Evolutionary conservation across 2,113 vertebrate genomes (phyloP).

Genomic region (Arenaria interpres): DNA sequence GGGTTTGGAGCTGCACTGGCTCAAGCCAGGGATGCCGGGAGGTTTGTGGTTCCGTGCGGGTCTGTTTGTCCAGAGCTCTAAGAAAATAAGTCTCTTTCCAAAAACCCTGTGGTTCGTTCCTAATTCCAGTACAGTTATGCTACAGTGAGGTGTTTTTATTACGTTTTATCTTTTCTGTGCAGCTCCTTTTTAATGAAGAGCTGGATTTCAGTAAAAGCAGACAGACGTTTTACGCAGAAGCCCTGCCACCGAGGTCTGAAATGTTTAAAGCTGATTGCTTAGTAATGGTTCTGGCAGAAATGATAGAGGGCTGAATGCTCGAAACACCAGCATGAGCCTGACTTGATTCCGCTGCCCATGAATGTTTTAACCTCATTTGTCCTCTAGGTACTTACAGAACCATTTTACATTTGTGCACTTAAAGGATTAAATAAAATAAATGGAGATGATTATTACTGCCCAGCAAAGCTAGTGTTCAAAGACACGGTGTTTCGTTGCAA

Average conservation of each 20-base stretch:
- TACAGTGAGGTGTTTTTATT: neutral
- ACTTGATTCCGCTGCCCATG: slow-evolving; percentile 16
- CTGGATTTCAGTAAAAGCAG: neutral
- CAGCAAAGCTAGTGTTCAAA: slow-evolving; percentile 8
- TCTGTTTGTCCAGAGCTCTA: neutral
- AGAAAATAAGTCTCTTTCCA: fast-evolving
- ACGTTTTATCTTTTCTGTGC: neutral
- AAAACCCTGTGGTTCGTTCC: neutral
- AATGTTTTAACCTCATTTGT: slow-evolving; percentile 71
- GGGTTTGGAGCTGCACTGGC: neutral
- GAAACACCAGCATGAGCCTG: neutral
- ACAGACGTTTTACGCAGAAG: neutral
- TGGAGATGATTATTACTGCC: slow-evolving; percentile 14
- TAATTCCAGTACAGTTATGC: neutral
- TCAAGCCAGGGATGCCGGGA: fast-evolving
- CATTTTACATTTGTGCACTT: slow-evolving; percentile 66
- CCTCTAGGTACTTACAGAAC: slow-evolving; percentile 50
- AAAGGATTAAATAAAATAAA: slow-evolving; percentile 66
- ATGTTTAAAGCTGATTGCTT: slow-evolving; percentile 31
- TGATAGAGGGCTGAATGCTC: neutral
- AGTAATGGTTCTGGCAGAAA: slow-evolving; percentile 15
- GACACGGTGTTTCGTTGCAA: neutral
- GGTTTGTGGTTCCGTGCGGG: fast-evolving
- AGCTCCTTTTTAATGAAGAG: neutral
- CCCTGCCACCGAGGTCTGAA: neutral